Base-by-base conservation (phyloP, 1,140 invertebrate species). In the Schlechtendalia chinensis region DNA sequence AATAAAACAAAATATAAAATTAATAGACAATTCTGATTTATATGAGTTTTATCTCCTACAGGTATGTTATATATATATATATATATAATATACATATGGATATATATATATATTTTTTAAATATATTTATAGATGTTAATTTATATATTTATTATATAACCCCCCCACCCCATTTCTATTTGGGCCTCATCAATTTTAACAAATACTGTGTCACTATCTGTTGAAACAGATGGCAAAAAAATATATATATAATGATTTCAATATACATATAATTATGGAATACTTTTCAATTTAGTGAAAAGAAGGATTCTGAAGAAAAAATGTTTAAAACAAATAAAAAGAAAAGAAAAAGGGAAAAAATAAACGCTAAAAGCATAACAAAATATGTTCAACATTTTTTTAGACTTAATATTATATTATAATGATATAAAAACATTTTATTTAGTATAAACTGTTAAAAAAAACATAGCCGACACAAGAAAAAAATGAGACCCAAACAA, bases 371-470 rank as follows among this genome's bases (percentile, higher is more conserved):
- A 59, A 12, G 45, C 39, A 63, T 63, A 79, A 79, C 58, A 63
- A 61, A 79, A 56, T 54, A 72, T 47, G 22, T 79, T 39, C 29
- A 79, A 63, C 58, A 79, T 79, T 79, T 58, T n/a, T 75, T 77
- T 77, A 77, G 74, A 61, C 32, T 45, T 61, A 77, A 47, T 22
- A 79, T 61, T 77, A 77, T 53, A 77, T 77, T 79, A 79, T 74
- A 54, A 74, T 59, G 56, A 58, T 77, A 79, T 54, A 61, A 79
- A 77, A 79, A 79, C 58, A 79, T 61, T 79, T 61, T 45, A 61
- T 45, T 79, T 61, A 61, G 39, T 79, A 79, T 74, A 56, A 77
- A 63, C 58, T 79, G 75, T 79, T 79, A 63, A 79, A 63, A 72
- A 79, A 59, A 79, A 61, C 56, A 79, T 63, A 63, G 75, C 22